These are phyloP conservation scores for Drosophila pandora DNA, from an alignment of 1,140 invertebrate species.

Conservation along the genomic window DNA sequence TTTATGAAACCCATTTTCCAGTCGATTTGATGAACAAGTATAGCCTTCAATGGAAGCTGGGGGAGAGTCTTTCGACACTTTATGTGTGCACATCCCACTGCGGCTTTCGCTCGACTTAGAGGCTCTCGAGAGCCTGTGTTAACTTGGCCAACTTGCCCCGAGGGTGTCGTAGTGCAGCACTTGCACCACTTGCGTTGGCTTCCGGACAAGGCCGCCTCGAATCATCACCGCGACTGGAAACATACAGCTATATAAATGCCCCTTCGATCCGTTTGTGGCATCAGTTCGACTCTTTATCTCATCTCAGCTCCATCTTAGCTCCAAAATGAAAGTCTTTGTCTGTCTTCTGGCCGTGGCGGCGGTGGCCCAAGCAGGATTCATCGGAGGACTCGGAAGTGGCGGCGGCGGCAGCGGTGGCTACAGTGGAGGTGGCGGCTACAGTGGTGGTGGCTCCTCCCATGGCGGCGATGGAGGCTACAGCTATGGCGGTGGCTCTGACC, in stretches of 20 bases:
- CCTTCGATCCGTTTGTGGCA: constrained; percentile 39
- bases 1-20: constrained; percentile 3
- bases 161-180: constrained; percentile 30
- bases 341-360: constrained; percentile 58
- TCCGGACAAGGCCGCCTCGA: constrained; percentile 36
- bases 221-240: neutral
- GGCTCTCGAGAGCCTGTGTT: constrained; percentile 43
- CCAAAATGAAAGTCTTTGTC: constrained; percentile 63
- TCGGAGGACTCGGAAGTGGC: constrained; percentile 44
- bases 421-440: constrained; percentile 18
- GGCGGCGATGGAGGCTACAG: constrained; percentile 38
- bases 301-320: constrained; percentile 52
- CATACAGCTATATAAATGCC: constrained; percentile 60
- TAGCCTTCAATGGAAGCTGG: constrained; percentile 25
- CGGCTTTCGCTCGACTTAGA: constrained; percentile 27
- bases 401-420: constrained; percentile 27
- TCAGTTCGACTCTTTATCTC: constrained; percentile 66
- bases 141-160: constrained; percentile 36
- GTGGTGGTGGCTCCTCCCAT: constrained; percentile 19
- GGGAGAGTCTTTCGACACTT: constrained; percentile 39
- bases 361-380: constrained; percentile 61
- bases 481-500: constrained; percentile 45
- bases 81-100: constrained; percentile 7
- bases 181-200: constrained; percentile 41
- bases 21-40: constrained; percentile 26